Evolutionary conservation across 2,888 invertebrate species (phyloP).

Genomic region (Ormyrus nitidulus): DNA sequence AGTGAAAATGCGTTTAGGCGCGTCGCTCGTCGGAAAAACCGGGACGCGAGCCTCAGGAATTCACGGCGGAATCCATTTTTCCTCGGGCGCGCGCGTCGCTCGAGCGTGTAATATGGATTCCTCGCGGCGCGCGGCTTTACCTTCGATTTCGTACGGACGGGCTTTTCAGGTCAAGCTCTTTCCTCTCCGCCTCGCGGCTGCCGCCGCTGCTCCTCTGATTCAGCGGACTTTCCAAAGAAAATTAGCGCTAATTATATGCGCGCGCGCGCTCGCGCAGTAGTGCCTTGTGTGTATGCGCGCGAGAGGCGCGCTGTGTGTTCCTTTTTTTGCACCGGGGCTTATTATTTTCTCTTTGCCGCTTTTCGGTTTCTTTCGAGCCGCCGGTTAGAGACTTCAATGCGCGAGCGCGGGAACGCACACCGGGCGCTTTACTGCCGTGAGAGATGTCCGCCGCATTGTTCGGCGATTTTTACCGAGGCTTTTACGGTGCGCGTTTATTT

Average conservation of each 20-base stretch:
- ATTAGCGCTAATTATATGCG: slow-evolving; percentile 47
- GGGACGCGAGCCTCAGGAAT: slow-evolving; percentile 26
- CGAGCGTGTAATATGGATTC: slow-evolving; percentile 49
- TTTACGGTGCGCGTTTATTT: not conserved
- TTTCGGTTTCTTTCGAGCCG: slow-evolving; percentile 26
- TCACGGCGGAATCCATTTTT: slow-evolving; percentile 50
- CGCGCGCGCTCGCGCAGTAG: not conserved
- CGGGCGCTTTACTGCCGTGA: not conserved
- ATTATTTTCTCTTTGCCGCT: slow-evolving; percentile 26
- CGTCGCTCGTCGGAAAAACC: not conserved
- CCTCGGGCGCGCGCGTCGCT: slow-evolving; percentile 14
- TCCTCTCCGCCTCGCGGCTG: not conserved
- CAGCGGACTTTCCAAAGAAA: slow-evolving; percentile 54
- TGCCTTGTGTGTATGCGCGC: no score
- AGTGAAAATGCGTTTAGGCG: slow-evolving; percentile 17
- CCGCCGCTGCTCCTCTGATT: slow-evolving; percentile 21
- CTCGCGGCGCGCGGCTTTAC: slow-evolving; percentile 32
- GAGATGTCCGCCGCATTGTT: no score
- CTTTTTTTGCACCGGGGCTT: not conserved
- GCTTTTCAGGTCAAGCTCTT: slow-evolving; percentile 51
- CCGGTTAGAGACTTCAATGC: slow-evolving; percentile 34
- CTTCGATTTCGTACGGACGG: slow-evolving; percentile 52
- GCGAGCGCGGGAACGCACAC: not conserved
- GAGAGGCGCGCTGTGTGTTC: not conserved
- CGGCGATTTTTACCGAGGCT: not conserved